Evolutionary conservation across 2,113 vertebrate species (phyloP), one percentile per base, ranked within the genome.

Genomic region (Bubo blakistoni): DNA sequence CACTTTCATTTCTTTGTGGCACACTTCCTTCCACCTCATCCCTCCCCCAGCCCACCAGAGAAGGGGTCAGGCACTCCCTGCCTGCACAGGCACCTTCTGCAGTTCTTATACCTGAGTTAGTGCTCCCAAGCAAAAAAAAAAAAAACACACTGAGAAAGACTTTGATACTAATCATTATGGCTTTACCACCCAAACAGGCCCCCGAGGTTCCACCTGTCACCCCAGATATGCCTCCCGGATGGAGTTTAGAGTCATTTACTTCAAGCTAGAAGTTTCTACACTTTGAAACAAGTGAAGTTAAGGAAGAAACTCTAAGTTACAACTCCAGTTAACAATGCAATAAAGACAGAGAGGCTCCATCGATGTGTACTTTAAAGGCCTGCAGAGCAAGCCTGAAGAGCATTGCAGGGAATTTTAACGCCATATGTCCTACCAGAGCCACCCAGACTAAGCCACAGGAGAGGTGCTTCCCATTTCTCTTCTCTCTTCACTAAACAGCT

Each of bases 331-430:
- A 34, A 1, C 51, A 27, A 42, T 5, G 4, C 47, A 61, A 25
- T 0, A 10, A 7, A 18, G 30, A 51, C 86, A 52, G 25, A 51
- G 32, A 63, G 30, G 19, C 29, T 54, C 51, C 52, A 49, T 7
- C 7, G 2, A 8, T 5, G 2, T 0, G 3, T 1, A 3, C 29
- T 32, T 4, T 13, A 58, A 20, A 46, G 76, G 79, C 82, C 85
- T 42, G 25, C 30, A 62, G 42, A 26, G 25, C 34, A 15, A 63
- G 7, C 42, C 67, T 19, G n/a, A 26, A 79, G 71, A 30, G 26
- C 47, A 51, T 24, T 16, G 11, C 38, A 17, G 29, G 29, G 29
- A 46, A 25, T 55, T 74, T 16, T 15, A 74, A 21, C 55, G 34
- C 27, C 76, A 51, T 58, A 3, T 2, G 2, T 6, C 46, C 42